These are phyloP conservation scores for Distichodus sexfasciatus DNA, from an alignment of 2,797 vertebrate species.

Conservation along the genomic window DNA sequence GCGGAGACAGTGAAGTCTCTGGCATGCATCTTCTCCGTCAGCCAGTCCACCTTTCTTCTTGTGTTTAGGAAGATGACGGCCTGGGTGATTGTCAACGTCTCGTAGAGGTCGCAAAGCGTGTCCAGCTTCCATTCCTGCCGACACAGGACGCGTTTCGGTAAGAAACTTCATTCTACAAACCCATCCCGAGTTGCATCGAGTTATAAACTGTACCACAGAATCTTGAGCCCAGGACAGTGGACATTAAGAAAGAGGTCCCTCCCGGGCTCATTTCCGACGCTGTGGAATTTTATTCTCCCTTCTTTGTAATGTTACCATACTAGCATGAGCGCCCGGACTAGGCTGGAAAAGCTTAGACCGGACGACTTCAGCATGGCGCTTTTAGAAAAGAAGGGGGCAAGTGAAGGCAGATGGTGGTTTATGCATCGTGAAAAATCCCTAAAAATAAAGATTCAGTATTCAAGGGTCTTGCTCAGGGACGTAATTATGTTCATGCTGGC, in stretches of 20 bases:
- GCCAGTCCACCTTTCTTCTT: conserved; percentile 98
- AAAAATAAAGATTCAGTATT: too few relatives aligned
- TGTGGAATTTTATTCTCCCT: conserved; percentile 81
- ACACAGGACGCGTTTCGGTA: neutral
- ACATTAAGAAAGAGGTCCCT: conserved; percentile 98
- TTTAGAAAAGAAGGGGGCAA: conserved; percentile 78
- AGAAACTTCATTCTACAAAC: neutral
- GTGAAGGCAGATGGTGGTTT: neutral
- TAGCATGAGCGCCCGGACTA: conserved; percentile 82
- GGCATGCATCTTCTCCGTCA: conserved; percentile 97
- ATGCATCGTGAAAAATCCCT: too few relatives aligned
- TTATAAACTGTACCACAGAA: conserved; percentile 75
- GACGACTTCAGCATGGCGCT: conserved; percentile 90
- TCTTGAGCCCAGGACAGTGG: conserved; percentile 82
- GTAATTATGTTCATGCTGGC: too few relatives aligned
- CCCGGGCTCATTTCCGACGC: conserved; percentile 73
- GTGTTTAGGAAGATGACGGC: conserved; percentile 99
- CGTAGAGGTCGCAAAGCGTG: conserved; percentile 95
- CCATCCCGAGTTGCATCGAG: neutral
- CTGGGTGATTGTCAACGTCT: conserved; percentile 97
- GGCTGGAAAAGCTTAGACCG: conserved; percentile 65
- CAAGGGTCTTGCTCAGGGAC: too few relatives aligned
- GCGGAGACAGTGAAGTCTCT: conserved; percentile 98
- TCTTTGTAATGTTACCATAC: conserved; percentile 84
- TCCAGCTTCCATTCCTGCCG: conserved; percentile 96